Evolutionary conservation across 2,113 vertebrate genomes (phyloP).

Genomic region (Chascanopsetta lugubris): DNA sequence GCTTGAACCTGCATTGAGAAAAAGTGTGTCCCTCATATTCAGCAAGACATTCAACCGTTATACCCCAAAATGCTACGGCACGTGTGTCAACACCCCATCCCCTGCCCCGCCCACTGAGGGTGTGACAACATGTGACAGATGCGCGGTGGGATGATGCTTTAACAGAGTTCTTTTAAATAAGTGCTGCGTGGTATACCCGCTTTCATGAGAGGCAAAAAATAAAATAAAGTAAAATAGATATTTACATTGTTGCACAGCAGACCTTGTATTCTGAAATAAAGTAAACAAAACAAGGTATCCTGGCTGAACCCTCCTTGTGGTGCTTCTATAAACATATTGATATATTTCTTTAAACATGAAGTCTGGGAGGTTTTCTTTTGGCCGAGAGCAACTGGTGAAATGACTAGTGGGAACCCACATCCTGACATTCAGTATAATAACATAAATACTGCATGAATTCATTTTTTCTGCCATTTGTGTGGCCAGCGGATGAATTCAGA

Average conservation of each 20-base stretch:
- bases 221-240: too few species aligned
- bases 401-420: conserved; percentile 26
- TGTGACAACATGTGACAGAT: conserved; percentile 5
- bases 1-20: conserved; percentile 27
- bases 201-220: conserved; percentile 29
- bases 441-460: too few species aligned
- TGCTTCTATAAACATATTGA: conserved; percentile 16
- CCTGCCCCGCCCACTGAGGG: conserved; percentile 19
- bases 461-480: conserved; percentile 51
- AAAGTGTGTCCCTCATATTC: conserved; percentile 25
- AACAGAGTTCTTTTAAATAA: conserved; percentile 19
- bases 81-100: conserved; percentile 25
- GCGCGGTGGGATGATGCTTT: conserved; percentile 3
- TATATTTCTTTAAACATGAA: not conserved
- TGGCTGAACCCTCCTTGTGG: not conserved
- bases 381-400: not conserved
- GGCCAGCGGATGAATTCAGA: conserved; percentile 44
- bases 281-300: not conserved
- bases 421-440: conserved; percentile 34
- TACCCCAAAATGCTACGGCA: conserved; percentile 22
- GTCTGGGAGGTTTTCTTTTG: not conserved
- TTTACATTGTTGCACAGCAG: conserved; percentile 61
- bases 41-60: conserved; percentile 53
- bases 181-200: conserved; percentile 54
- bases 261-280: conserved; percentile 10